These are phyloP conservation scores for Schizaphis graminum DNA, from an alignment of 2,888 invertebrate genomes.

Conservation along the genomic window DNA sequence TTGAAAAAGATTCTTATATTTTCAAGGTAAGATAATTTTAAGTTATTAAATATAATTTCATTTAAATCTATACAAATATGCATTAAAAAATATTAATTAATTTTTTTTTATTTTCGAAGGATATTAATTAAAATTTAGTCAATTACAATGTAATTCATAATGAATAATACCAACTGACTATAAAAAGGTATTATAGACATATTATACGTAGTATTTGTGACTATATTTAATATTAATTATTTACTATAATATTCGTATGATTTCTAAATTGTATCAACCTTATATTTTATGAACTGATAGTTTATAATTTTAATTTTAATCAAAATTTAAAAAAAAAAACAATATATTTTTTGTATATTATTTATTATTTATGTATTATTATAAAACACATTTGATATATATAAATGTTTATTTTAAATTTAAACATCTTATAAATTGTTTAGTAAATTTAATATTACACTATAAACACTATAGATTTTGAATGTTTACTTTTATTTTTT, in stretches of 20 bases:
- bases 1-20: background rate
- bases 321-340: background rate
- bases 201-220: background rate
- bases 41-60: background rate
- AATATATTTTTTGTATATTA: background rate
- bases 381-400: background rate
- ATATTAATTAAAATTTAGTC: background rate
- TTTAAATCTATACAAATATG: background rate
- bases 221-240: background rate
- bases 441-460: background rate
- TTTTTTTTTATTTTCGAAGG: background rate
- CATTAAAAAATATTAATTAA: background rate
- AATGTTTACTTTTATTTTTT: background rate
- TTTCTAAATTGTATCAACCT: background rate
- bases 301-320: background rate
- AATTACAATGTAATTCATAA: background rate
- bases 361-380: background rate
- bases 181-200: background rate
- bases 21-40: constrained; percentile 3
- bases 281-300: background rate
- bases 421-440: background rate
- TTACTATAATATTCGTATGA: background rate
- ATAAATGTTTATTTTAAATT: background rate
- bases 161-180: background rate
- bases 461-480: background rate